Base-by-base conservation (phyloP, 2,113 vertebrate genomes). In the Tachysurus vachellii region DNA sequence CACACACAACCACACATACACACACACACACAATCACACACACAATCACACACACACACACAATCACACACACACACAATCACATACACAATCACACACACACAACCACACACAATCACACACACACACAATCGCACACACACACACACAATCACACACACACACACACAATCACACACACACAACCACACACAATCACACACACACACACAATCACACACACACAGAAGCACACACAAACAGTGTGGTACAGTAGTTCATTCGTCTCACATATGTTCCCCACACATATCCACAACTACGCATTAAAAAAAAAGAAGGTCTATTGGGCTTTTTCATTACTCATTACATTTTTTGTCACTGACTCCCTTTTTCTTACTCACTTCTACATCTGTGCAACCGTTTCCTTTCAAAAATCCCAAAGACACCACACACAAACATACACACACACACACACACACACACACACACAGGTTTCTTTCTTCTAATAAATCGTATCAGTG, bases 401-500 rank as follows among this genome's bases (percentile, higher is more conserved):
- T 56, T 36, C 44, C 53, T 50, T 17, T 88, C 11, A 66, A 42
- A 56, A 79, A 36, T 36, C 19, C 28, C 80, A 68, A 44, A 81
- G 85, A 0, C 68, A 36, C 75, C 64, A 53, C 75, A 50, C 47
- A 50, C 47, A 50, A 1, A 50, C 47, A 42, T 14, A 42, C 36
- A 36, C 36, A 36, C 36, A 36, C 31, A 31, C 76, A 79, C 50
- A 56, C 64, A 53, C 75, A 50, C 47, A 50, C 47, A 50, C 47
- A 50, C 75, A 54, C 26, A 77, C 47, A 77, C 75, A 77, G 70
- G 50, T 61, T 10, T n/a, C n/a, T 83, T 71, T 77, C 61, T 76
- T 71, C 31, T 56, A 57, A 79, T 86, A 85, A 82, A 83, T 88
- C 84, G 56, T 66, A 59, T 57, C 80, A 17, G 53, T 75, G 53